phyloP scores from a whole-genome alignment of 2,888 invertebrate species.

The Ischnura elegans region DNA sequence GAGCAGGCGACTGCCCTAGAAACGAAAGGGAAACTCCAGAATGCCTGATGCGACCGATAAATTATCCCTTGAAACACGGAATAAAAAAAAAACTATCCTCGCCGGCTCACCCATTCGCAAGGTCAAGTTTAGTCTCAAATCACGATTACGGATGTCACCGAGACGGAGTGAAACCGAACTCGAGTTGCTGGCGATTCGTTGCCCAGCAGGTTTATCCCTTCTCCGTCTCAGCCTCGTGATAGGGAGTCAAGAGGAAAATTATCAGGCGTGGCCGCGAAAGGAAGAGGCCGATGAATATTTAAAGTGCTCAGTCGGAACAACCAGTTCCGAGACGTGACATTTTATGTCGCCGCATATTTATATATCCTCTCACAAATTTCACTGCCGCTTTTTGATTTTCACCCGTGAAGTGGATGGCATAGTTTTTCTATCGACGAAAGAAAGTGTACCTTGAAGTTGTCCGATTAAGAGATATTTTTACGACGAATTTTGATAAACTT shows the following conservation, averaged over 20 bases:
- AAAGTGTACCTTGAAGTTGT: too few species aligned
- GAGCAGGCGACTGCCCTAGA: background rate
- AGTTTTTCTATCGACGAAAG: background rate
- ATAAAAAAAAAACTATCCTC: background rate
- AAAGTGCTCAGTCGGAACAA: background rate
- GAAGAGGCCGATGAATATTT: background rate
- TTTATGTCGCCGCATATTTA: background rate
- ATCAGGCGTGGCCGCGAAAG: background rate
- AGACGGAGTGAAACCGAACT: background rate
- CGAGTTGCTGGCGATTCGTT: background rate
- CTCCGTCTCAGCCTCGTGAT: background rate
- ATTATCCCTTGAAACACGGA: background rate
- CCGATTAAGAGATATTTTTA: too few species aligned
- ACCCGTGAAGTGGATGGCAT: background rate
- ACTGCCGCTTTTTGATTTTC: background rate
- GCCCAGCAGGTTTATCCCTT: background rate
- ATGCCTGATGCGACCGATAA: background rate
- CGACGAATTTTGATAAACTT: too few species aligned
- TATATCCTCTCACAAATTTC: background rate
- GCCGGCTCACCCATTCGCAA: background rate
- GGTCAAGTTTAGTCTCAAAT: constrained; percentile 5
- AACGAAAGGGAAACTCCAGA: background rate
- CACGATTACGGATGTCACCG: background rate
- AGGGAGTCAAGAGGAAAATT: background rate
- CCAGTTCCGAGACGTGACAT: background rate